Base-by-base conservation (phyloP, 2,888 invertebrate species). In the Nomada goodeniana region DNA sequence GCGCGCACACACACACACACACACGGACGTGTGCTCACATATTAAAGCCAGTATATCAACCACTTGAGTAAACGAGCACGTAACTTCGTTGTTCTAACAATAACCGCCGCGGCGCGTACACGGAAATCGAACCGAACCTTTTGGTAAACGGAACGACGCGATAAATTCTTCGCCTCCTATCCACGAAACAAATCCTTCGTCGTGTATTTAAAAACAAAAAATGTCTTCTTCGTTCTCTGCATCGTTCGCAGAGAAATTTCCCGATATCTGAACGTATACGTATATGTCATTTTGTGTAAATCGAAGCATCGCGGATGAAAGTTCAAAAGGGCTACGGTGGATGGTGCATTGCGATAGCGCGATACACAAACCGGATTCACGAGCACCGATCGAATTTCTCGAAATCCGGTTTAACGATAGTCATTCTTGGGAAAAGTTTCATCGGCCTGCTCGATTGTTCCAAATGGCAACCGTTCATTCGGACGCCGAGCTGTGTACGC, bases 31-130 rank as follows among this genome's bases (percentile, higher is more conserved):
- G 10, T 26, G 42, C 23, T 57, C 65, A 52, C 64, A 70, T 67
- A 42, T 71, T 71, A 29, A 76, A 67, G 53, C 64, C 44, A 63
- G 80, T 47, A 80, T 71, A 80, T 80, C 81, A 75, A 63, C 70
- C 82, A 71, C 81, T 82, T 72, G 82, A 69, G 72, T 81, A 81
- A 82, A 82, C 82, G 77, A 77, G 76, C 76, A 74, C 82, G 69
- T 83, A 79, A 79, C 72, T 69, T 83, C 72, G 69, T 78, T 77
- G 72, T 72, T 83, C 83, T 76, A 83, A 83, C 83, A 79, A 83
- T 82, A 79, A 75, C 83, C 69, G 47, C 15, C 60, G 63, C 20
- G 53, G 23, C 26, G 60, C 71, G 55, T 36, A 74, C 70, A 75
- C 72, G 80, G 80, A 82, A 81, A 81, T 80, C 81, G 73, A 73